A percentile compares a stretch with the other conserved stretches of the same genome.
These are phyloP conservation scores for Parelbella ahira DNA, from an alignment of 2,888 invertebrate genomes.

Conservation along the genomic window DNA sequence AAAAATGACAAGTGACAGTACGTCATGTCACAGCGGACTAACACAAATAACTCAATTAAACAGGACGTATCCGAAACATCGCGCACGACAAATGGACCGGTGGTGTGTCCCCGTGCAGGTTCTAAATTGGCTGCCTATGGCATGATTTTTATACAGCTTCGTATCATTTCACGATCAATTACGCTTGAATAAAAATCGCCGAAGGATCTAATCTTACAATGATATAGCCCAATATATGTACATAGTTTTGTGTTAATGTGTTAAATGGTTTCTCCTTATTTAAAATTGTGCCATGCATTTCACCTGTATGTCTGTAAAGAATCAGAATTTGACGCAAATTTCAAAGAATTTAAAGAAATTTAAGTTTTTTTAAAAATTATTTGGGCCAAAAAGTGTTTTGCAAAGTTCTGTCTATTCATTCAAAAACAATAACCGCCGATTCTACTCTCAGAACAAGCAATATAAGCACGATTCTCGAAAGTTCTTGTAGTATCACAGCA, in stretches of 20 bases:
- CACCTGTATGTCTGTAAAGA: no score
- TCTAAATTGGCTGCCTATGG: constrained; percentile 61
- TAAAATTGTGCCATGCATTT: no score
- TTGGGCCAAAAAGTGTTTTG: no score
- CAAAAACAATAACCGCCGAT: no score
- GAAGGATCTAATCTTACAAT: constrained; percentile 17
- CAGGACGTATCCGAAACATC: constrained; percentile 47
- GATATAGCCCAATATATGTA: background rate
- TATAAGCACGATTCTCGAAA: constrained; percentile 46
- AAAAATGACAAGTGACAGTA: constrained; percentile 54
- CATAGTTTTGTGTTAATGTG: no score
- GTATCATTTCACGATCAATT: constrained; percentile 44
- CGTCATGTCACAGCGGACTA: constrained; percentile 54
- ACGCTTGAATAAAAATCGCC: constrained; percentile 36
- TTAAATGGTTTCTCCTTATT: no score
- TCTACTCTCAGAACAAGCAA: no score
- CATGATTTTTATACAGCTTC: constrained; percentile 42
- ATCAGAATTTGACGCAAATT: no score
- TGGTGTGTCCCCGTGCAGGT: constrained; percentile 55
- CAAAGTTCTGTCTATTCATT: no score
- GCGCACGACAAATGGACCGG: constrained; percentile 48
- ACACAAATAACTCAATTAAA: constrained; percentile 75
- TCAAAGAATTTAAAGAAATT: no score
- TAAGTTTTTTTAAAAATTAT: no score
- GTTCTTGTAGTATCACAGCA: constrained; percentile 52